Evolutionary conservation across 2,797 vertebrate species (phyloP), one percentile per base, ranked within the genome.

Genomic region (Oreochromis mossambicus): DNA sequence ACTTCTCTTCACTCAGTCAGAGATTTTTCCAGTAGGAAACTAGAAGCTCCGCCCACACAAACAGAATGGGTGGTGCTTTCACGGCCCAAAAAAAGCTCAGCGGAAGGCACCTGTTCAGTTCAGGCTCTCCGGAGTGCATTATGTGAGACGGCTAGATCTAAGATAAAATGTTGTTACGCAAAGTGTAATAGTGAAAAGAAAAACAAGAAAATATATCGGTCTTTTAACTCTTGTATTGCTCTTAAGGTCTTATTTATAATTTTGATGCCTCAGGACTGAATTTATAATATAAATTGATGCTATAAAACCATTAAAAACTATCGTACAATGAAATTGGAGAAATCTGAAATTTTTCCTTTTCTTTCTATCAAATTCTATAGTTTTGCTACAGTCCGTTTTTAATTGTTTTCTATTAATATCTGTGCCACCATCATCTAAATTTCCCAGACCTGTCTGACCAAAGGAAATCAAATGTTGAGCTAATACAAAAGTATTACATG

Each of bases 1-100:
- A n/a, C 79, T 66, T n/a, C 80, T 0, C 76, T 6, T 36, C 2
- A 0, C 83, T 36, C 70, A 6, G 17, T 1, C 41, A 0, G 9
- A 1, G 77, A 82, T 54, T 89, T 92, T 90, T 89, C 85, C 85
- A 83, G 78, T 56, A 10, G 70, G 5, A 21, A 8, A 13, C 8
- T 34, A 26, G 2, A 87, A 52, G 58, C 92, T 82, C 92, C 92
- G 88, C 93, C 93, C 92, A 77, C 0, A 68, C 17, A 32, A 14
- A 6, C 3, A 8, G 3, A 11, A 21, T 14, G 61, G 34, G 79
- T 68, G 86, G 84, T 56, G 85, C 87, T 1, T 79, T 78, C 78
- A 80, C 43, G 2, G 3, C 1, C 50, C 8, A 13, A 8, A 2
- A 13, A 15, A 48, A 24, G 11, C 21, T 76, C 54, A 41, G 12